Conservation (phyloP, 2,888 invertebrate genomes). For the Trachelus tabidus region DNA sequence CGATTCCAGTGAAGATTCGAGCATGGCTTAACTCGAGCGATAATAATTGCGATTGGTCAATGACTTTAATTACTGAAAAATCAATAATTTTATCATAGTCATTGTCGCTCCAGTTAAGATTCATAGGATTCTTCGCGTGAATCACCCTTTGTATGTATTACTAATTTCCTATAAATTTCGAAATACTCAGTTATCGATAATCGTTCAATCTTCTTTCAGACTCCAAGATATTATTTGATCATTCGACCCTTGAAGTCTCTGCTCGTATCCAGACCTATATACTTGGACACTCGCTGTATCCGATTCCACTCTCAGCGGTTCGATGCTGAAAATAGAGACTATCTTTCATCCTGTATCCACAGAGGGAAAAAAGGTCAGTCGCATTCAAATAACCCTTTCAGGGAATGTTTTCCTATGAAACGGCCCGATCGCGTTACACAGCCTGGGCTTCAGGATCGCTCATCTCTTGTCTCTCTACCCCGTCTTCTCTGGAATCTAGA, state of each 20-base stretch:
- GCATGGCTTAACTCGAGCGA: too few species aligned
- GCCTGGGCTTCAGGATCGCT: background rate
- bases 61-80: too few species aligned
- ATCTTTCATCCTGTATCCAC: background rate
- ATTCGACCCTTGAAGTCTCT: background rate
- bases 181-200: background rate
- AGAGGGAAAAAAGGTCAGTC: conserved; percentile 31
- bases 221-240: background rate
- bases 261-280: background rate
- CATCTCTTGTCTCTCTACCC: background rate
- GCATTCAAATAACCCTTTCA: conserved; percentile 42
- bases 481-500: background rate
- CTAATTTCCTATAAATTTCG: background rate
- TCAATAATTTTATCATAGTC: too few species aligned
- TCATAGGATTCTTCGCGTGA: too few species aligned
- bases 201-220: background rate
- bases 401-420: conserved; percentile 40
- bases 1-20: background rate
- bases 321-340: background rate
- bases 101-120: too few species aligned
- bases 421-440: conserved; percentile 43
- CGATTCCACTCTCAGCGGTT: background rate
- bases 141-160: background rate
- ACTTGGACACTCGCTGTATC: background rate
- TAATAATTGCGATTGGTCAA: too few species aligned